Conservation (phyloP, 2,888 invertebrate species). For the Dynastes grantii region DNA sequence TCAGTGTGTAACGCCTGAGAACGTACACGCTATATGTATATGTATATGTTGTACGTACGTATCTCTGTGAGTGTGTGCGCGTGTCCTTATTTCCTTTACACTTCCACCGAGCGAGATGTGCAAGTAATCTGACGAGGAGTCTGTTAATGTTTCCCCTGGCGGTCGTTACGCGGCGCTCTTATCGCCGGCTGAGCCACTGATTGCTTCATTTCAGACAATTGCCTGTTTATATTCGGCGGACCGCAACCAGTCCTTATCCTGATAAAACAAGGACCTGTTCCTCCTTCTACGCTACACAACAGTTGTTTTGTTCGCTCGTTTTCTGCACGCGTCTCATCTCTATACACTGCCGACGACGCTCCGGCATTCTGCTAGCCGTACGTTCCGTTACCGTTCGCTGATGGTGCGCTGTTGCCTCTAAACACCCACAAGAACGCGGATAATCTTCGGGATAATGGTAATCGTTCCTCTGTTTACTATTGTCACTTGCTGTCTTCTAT, state of each 20-base stretch:
- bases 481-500: conserved; percentile 54
- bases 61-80: conserved; percentile 39
- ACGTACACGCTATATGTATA: neutral
- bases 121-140: conserved; percentile 71
- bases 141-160: conserved; percentile 72
- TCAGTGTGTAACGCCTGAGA: neutral
- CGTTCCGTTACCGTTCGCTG: conserved; percentile 10
- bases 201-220: conserved; percentile 73
- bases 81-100: conserved; percentile 60
- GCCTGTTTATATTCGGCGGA: conserved; percentile 72
- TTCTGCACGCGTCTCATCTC: conserved; percentile 55
- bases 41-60: neutral
- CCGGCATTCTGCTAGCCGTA: neutral
- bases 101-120: conserved; percentile 65
- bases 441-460: conserved; percentile 64
- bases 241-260: conserved; percentile 68
- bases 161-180: conserved; percentile 71
- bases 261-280: conserved; percentile 66
- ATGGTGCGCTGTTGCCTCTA: conserved; percentile 55
- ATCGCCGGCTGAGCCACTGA: conserved; percentile 71
- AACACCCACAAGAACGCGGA: conserved; percentile 61
- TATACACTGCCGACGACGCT: conserved; percentile 21
- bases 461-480: conserved; percentile 62
- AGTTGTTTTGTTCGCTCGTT: conserved; percentile 59
- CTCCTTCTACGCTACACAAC: conserved; percentile 52